Evolutionary conservation across 2,797 vertebrate species (phyloP).

Genomic region (Rhodeus uyekii): DNA sequence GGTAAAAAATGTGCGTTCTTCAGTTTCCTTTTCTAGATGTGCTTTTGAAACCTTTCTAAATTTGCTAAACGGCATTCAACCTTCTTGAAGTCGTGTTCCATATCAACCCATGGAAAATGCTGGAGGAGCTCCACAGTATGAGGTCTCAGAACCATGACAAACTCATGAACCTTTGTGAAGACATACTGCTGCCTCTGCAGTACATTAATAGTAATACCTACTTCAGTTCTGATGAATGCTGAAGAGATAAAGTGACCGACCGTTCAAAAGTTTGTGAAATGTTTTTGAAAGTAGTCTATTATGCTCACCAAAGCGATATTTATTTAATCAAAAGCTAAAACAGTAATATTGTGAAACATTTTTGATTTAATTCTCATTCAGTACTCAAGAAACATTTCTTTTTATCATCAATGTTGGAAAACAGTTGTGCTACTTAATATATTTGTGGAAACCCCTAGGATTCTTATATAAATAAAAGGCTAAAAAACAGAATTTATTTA

Average conservation of each 20-base stretch:
- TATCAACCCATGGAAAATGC: slow-evolving; percentile 51
- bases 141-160: slow-evolving; percentile 52
- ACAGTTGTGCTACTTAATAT: not conserved
- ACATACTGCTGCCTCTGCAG: slow-evolving; percentile 3
- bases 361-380: not conserved
- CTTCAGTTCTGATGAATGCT: not conserved
- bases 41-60: slow-evolving; percentile 19
- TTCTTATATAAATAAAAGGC: too few species aligned
- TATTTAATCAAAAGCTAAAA: not conserved
- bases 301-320: not conserved
- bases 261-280: not conserved
- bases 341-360: not conserved
- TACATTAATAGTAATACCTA: not conserved
- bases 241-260: not conserved
- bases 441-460: not conserved
- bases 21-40: slow-evolving; percentile 23
- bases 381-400: not conserved
- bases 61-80: slow-evolving; percentile 33
- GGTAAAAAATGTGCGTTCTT: slow-evolving; percentile 22
- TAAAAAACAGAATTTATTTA: not conserved
- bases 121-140: slow-evolving; percentile 48
- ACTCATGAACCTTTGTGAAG: slow-evolving; percentile 11
- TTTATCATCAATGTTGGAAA: not conserved
- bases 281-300: not conserved
- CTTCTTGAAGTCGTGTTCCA: slow-evolving; percentile 55